A percentile compares a stretch with the other conserved stretches of the same genome.
Conservation (phyloP, 2,113 vertebrate genomes). For the Equus przewalskii region DNA sequence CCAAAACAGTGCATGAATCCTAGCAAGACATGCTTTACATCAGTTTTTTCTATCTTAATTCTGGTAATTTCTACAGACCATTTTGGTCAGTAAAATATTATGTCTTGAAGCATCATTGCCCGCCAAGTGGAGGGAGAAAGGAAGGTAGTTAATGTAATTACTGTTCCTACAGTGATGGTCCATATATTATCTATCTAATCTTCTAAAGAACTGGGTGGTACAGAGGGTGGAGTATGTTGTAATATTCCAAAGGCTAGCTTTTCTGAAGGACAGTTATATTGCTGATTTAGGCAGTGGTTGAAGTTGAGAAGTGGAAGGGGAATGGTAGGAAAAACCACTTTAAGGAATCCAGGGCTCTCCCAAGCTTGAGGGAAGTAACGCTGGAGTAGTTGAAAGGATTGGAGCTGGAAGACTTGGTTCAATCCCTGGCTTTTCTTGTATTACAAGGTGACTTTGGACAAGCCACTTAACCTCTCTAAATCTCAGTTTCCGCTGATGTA, state of each 20-base stretch:
- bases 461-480: not conserved
- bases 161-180: not conserved
- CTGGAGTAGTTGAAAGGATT: not conserved
- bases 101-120: not conserved
- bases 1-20: not conserved
- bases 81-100: slow-evolving; percentile 35
- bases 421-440: slow-evolving; percentile 14
- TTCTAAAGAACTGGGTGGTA: not conserved
- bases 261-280: not conserved
- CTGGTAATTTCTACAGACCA: not conserved
- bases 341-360: not conserved
- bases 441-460: not conserved
- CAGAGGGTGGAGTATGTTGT: not conserved
- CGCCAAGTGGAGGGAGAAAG: slow-evolving; percentile 31
- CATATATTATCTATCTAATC: not conserved
- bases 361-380: not conserved
- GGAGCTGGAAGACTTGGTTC: not conserved
- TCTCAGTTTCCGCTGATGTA: not conserved
- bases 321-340: not conserved
- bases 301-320: not conserved
- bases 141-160: slow-evolving; percentile 32
- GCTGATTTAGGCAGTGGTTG: not conserved
- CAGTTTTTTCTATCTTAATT: not conserved
- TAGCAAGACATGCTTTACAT: not conserved
- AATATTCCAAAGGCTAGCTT: not conserved